phyloP scores from a whole-genome alignment of 1,140 invertebrate species.

The Cyclargus thomasi region DNA sequence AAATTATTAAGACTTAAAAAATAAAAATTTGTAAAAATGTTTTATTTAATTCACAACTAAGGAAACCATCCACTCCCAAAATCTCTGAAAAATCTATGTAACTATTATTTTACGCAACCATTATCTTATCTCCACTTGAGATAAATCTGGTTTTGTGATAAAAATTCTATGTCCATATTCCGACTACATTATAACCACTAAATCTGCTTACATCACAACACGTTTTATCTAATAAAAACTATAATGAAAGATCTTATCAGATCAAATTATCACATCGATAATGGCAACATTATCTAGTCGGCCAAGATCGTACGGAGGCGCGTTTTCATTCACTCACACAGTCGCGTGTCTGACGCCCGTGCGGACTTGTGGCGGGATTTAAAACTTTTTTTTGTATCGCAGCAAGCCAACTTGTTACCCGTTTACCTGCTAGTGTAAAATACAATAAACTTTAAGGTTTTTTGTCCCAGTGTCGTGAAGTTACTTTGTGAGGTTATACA shows the following conservation, averaged over 20 bases:
- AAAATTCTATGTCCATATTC: neutral
- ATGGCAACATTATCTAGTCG: conserved; percentile 38
- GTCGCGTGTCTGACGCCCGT: conserved; percentile 41
- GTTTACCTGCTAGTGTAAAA: conserved; percentile 47
- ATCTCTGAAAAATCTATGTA: no score
- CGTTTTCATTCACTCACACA: conserved; percentile 62
- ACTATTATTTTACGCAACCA: no score
- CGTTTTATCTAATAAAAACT: neutral
- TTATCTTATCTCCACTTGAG: no score
- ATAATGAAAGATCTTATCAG: neutral
- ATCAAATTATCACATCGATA: conserved; percentile 17
- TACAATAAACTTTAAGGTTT: conserved; percentile 30
- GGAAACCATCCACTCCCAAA: no score
- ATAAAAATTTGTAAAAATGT: no score
- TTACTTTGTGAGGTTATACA: conserved; percentile 55
- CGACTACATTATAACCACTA: neutral
- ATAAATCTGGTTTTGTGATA: no score
- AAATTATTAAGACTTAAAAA: no score
- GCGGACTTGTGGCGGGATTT: conserved; percentile 39
- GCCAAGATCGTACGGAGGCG: conserved; percentile 36
- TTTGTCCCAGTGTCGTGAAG: conserved; percentile 8
- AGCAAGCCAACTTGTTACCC: conserved; percentile 46
- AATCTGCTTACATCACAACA: neutral
- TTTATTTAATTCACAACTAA: no score
- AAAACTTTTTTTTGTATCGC: conserved; percentile 54